Base-by-base conservation (phyloP, 2,113 vertebrate species). In the Colaptes auratus region DNA sequence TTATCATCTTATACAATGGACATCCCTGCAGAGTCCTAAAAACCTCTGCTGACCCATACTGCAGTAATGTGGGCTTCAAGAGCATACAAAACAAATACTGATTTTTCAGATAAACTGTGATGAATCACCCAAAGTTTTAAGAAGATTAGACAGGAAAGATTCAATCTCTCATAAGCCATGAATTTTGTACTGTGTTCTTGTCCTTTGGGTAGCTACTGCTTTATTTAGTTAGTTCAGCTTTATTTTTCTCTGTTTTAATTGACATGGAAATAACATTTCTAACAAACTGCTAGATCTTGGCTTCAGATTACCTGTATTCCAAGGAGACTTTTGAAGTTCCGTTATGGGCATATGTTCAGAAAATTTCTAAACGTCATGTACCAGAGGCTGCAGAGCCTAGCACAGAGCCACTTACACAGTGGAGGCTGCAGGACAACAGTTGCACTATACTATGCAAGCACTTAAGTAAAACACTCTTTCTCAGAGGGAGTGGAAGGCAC, bases 171-270 rank as follows among this genome's bases (percentile, higher is more conserved):
- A 39, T 30, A 69, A 73, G 15, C 17, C 91, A 61, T 36, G 2
- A 53, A 3, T 28, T 61, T 75, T 80, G 88, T 66, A 66, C 15
- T 63, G 7, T 15, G 23, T 35, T 10, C 5, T 25, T 77, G 12
- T 65, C 7, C 30, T 88, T 88, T 82, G 50, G 7, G 42, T 86
- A 66, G 46, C 12, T 65, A 44, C 7, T 52, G 67, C 50, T 86
- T 61, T 18, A 59, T 59, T 90, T 67, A 69, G 23, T n/a, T 84
- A 72, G 28, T 65, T 85, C 19, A 25, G n/a, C 76, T 94, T 90
- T 53, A 35, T 70, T 66, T 88, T 88, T 21, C 18, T 59, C 30
- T 72, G 16, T 70, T 91, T 80, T 65, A 71, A 87, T 25, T 82
- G 58, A 59, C 89, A 70, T 65, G 17, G 20, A 88, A 91, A 78